phyloP scores from a whole-genome alignment of 2,113 vertebrate genomes.

The Melanocharis versteri region DNA sequence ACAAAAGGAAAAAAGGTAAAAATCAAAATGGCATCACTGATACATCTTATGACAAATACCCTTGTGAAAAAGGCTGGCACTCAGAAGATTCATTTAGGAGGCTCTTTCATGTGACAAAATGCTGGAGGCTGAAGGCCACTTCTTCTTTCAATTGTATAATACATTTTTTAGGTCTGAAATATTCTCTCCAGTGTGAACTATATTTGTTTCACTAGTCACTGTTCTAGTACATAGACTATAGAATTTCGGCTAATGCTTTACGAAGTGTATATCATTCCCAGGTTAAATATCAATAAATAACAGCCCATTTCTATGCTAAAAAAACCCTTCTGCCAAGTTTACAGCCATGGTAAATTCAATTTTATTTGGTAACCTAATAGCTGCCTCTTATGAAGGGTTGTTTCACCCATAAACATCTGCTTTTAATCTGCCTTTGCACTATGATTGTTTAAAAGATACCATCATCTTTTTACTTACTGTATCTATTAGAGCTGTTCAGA shows the following conservation, averaged over 20 bases:
- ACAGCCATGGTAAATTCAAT: conserved; percentile 45
- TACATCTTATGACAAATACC: neutral
- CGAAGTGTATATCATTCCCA: neutral
- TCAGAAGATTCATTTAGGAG: neutral
- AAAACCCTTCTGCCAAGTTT: neutral
- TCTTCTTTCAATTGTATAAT: neutral
- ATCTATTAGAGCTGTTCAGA: neutral
- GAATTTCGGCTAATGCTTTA: neutral
- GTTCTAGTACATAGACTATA: neutral
- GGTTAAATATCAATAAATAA: conserved; percentile 45
- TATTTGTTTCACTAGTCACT: neutral
- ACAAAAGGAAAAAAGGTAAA: neutral
- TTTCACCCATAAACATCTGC: conserved; percentile 38
- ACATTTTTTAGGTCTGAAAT: neutral
- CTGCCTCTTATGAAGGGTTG: conserved; percentile 13
- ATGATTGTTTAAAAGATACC: conserved; percentile 22
- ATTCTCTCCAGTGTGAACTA: neutral
- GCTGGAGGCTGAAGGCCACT: neutral
- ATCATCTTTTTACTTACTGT: neutral
- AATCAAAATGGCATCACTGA: neutral
- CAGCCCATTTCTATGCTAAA: neutral
- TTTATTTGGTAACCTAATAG: conserved; percentile 49
- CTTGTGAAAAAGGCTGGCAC: neutral
- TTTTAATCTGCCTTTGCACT: conserved; percentile 46
- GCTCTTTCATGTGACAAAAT: neutral